Conservation (phyloP, 2,888 invertebrate genomes). For the Troides aeacus region DNA sequence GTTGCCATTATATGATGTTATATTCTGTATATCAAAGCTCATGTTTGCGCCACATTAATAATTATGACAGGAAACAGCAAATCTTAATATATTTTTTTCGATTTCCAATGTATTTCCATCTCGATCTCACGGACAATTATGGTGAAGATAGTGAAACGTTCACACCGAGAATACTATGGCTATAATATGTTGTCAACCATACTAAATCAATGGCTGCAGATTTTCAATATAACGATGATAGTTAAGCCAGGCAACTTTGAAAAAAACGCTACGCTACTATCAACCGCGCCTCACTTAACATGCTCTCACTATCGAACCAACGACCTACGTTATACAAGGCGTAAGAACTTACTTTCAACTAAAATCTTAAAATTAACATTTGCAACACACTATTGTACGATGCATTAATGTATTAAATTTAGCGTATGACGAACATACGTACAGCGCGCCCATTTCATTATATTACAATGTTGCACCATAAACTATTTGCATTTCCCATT, state of each 20-base stretch:
- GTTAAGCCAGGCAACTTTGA: too few species aligned
- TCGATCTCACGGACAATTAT: too few species aligned
- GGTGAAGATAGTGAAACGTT: too few species aligned
- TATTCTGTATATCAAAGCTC: background rate
- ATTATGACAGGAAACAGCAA: background rate
- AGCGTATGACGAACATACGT: constrained; percentile 5
- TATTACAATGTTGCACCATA: constrained; percentile 1
- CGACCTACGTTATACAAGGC: too few species aligned
- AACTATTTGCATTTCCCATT: constrained; percentile 1
- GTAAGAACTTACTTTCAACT: background rate
- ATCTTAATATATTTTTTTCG: background rate
- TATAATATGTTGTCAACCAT: too few species aligned
- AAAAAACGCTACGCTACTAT: too few species aligned
- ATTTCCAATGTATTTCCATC: too few species aligned
- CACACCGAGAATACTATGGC: too few species aligned
- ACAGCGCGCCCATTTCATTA: background rate
- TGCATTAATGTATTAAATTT: background rate
- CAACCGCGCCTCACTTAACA: too few species aligned
- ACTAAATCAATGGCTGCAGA: too few species aligned
- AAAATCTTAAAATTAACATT: background rate
- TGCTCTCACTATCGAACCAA: too few species aligned
- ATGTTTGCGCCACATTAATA: background rate
- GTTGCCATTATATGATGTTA: constrained; percentile 7
- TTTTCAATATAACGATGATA: too few species aligned
- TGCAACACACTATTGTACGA: background rate